A percentile compares a stretch with the other conserved stretches of the same genome.
Evolutionary conservation across 2,113 vertebrate species (phyloP).

Genomic region (Lynx canadensis): DNA sequence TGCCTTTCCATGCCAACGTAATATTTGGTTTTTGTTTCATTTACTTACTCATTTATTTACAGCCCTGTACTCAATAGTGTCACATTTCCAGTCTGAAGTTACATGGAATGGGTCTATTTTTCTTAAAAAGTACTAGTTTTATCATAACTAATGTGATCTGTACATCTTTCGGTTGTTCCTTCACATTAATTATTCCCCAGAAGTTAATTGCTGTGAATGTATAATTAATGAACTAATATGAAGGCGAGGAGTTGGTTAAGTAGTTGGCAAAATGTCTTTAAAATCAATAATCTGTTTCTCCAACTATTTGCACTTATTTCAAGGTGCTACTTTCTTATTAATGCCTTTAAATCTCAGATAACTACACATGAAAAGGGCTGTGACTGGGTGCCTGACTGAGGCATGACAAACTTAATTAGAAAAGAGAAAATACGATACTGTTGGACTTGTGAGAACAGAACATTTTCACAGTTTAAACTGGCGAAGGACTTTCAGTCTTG

Average conservation of each 20-base stretch:
- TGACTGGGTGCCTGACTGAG: not conserved
- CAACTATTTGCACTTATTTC: slow-evolving; percentile 1
- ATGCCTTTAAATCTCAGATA: slow-evolving; percentile 8
- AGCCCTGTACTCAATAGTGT: not conserved
- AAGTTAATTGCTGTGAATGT: slow-evolving; percentile 25
- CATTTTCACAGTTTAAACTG: slow-evolving; percentile 58
- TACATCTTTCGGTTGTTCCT: not conserved
- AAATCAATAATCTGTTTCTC: slow-evolving; percentile 13
- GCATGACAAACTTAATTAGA: slow-evolving; percentile 59
- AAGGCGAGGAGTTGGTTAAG: not conserved
- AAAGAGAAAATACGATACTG: not conserved
- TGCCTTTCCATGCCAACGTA: not conserved
- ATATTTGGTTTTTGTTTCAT: not conserved
- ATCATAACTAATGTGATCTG: not conserved
- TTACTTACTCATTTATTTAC: not conserved
- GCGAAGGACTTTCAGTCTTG: slow-evolving; percentile 68
- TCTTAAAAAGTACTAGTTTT: not conserved
- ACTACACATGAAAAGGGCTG: not conserved
- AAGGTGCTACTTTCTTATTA: not conserved
- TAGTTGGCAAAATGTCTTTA: not conserved
- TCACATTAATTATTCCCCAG: not conserved
- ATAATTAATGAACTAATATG: not conserved
- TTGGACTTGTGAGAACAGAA: slow-evolving; percentile 33
- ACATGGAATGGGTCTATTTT: not conserved
- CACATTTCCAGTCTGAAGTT: not conserved